Evolutionary conservation across 2,888 invertebrate genomes (phyloP).

Genomic region (Urechis unicinctus): DNA sequence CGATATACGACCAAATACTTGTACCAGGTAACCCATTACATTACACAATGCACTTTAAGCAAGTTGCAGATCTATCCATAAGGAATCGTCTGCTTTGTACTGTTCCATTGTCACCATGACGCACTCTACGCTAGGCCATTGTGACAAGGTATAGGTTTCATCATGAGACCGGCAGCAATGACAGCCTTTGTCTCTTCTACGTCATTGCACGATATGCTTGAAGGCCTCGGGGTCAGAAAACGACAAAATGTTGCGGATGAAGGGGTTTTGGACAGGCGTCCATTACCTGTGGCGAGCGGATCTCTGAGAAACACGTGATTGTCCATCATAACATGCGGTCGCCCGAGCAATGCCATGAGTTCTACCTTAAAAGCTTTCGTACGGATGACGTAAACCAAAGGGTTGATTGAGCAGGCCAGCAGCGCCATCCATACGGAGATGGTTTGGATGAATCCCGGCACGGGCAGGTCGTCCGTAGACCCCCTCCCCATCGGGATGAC

Average conservation of each 20-base stretch:
- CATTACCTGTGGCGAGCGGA: not conserved
- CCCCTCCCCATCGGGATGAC: too few species aligned
- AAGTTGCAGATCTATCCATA: too few species aligned
- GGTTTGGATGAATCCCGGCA: slow-evolving; percentile 41
- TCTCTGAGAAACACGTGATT: not conserved
- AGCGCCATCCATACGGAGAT: slow-evolving; percentile 54
- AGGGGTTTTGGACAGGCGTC: not conserved
- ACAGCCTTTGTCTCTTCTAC: too few species aligned
- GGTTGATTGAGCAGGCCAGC: slow-evolving; percentile 63
- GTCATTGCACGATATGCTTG: not conserved
- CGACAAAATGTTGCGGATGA: not conserved
- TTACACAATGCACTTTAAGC: too few species aligned
- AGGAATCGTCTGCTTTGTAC: too few species aligned
- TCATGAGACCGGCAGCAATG: too few species aligned
- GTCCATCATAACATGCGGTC: not conserved
- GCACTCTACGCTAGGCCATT: too few species aligned
- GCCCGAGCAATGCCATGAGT: not conserved
- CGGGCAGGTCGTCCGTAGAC: slow-evolving; percentile 6
- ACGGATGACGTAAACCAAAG: slow-evolving; percentile 71
- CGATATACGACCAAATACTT: too few species aligned
- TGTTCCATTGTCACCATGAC: too few species aligned
- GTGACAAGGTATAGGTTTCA: too few species aligned
- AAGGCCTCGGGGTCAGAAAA: not conserved
- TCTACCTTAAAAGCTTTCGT: slow-evolving; percentile 4
- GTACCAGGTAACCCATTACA: too few species aligned